Percentiles rank a stretch among this genome's conserved stretches.
phyloP scores from a whole-genome alignment of 2,797 vertebrate species.

The Scolopax bukidnonensis region DNA sequence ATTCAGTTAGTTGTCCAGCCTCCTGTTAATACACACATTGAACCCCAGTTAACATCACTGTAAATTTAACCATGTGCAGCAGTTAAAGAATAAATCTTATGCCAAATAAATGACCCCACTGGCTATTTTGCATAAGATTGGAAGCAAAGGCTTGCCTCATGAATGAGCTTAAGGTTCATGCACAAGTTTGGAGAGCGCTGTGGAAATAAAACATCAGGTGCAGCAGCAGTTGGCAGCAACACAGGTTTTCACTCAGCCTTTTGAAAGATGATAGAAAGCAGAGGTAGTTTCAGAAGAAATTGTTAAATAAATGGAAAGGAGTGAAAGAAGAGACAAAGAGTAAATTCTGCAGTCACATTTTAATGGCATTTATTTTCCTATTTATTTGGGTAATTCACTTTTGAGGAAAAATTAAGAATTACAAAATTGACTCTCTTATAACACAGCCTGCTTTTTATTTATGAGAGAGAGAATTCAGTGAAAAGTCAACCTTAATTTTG shows the following conservation, averaged over 20 bases:
- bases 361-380: not conserved
- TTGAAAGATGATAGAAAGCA: not conserved
- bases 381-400: not conserved
- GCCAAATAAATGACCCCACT: not conserved
- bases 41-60: not conserved
- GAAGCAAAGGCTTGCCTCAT: not conserved
- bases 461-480: not conserved
- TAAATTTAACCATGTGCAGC: not conserved
- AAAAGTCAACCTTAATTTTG: not conserved
- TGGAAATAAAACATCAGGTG: not conserved
- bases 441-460: not conserved
- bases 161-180: not conserved
- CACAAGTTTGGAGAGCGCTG: not conserved
- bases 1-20: not conserved
- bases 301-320: not conserved
- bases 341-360: not conserved
- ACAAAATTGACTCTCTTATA: not conserved
- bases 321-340: not conserved
- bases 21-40: not conserved
- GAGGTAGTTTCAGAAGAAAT: not conserved
- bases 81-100: not conserved
- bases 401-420: not conserved
- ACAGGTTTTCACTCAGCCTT: not conserved
- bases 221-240: not conserved
- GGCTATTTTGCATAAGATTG: not conserved